Conservation (phyloP, 35 echinoderm and acorn worm species). For the Lytechinus variegatus region DNA sequence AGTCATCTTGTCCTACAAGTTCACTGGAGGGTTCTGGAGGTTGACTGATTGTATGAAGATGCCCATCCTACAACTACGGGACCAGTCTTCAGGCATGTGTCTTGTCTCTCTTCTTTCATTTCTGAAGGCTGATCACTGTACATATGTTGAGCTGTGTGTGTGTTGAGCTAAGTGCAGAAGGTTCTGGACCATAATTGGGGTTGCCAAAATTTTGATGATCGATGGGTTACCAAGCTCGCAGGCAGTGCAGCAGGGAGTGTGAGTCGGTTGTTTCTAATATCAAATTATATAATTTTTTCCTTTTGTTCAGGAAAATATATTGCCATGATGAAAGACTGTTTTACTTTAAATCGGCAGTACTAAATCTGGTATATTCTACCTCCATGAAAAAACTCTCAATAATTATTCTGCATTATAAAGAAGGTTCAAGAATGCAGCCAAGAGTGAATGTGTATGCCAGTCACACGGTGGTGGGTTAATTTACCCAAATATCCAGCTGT, state of each 20-base stretch:
- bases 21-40: no score
- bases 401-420: not conserved
- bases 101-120: slow-evolving; percentile 59
- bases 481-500: not conserved
- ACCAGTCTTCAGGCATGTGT: slow-evolving; percentile 55
- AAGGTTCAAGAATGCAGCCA: not conserved
- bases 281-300: not conserved
- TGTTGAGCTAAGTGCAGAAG: slow-evolving; percentile 53
- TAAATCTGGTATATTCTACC: not conserved
- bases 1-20: no score
- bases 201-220: not conserved
- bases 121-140: slow-evolving; percentile 28
- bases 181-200: not conserved
- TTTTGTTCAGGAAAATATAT: not conserved
- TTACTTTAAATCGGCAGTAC: not conserved
- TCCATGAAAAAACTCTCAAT: not conserved
- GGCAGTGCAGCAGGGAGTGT: not conserved
- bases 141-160: no score
- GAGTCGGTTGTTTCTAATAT: not conserved
- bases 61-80: slow-evolving; percentile 55
- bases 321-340: not conserved
- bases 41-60: not conserved
- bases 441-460: no score
- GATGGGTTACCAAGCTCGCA: not conserved
- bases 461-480: not conserved